Evolutionary conservation across 2,797 vertebrate genomes (phyloP), one percentile per base, ranked within the genome.

Genomic region (Microhierax caerulescens): DNA sequence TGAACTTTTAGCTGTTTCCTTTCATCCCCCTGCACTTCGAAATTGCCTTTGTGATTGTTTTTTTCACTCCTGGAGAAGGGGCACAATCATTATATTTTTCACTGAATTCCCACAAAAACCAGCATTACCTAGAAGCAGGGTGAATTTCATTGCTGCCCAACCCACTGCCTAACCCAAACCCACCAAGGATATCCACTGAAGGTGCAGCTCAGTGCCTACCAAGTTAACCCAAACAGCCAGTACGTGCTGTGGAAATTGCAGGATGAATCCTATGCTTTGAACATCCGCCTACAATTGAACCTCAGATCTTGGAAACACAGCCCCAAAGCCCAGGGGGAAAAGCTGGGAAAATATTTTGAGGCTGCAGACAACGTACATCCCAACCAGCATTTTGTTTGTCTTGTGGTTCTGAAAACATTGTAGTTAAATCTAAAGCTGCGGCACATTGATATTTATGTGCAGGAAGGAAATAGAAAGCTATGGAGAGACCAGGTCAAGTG

Each of bases 281-380:
- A 51, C 15, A 8, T 73, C 92, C 24, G 4, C 67, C 67, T 59
- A 15, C 80, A 7, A 60, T 39, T 25, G 37, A 82, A 67, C 43
- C 25, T 83, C 63, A 27, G 39, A 10, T 51, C 39, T 18, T 72
- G 60, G 48, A 65, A 93, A 57, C 7, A 1, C 22, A 56, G 13
- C 70, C 91, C 61, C 6, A 5, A 51, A 87, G 39, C 28, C 9
- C 0, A 0, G 61, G 48, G 15, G 25, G 27, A 73, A 91, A 61
- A 84, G 72, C 78, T 95, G 87, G 68, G 89, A 47, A 91, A 90
- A 80, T 74, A 45, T 47, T 91, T 53, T 57, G 60, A 74, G 77
- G 23, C 18, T 76, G 56, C 45, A 65, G 63, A 73, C 77, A 63
- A 23, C 0, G 8, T 67, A 25, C 47, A 22, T 43, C 36, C 22